Conservation (phyloP, 2,113 vertebrate genomes). For the Eclectus roratus region DNA sequence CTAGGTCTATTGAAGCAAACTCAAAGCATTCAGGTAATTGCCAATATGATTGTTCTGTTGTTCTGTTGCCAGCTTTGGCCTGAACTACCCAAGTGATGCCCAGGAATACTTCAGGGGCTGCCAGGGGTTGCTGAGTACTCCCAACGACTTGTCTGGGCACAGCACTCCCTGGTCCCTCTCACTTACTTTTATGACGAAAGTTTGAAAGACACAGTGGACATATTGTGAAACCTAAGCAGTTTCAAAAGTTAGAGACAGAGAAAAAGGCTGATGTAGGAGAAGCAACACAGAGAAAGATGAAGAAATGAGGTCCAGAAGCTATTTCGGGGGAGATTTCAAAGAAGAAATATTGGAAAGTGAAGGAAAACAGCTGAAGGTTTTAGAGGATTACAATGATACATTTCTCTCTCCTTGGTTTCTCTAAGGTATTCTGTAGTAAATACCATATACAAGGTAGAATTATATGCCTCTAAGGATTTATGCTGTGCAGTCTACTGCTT, state of each 20-base stretch:
- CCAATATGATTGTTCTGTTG: neutral
- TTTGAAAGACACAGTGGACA: neutral
- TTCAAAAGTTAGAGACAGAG: neutral
- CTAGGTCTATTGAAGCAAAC: neutral
- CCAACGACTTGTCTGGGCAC: neutral
- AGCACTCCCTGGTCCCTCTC: neutral
- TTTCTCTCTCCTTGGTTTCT: conserved; percentile 2
- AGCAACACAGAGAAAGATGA: neutral
- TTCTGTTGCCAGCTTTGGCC: neutral
- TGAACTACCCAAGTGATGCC: neutral
- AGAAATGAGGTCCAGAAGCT: neutral
- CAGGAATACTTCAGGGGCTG: neutral
- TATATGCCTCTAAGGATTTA: conserved; percentile 8
- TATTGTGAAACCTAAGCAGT: neutral
- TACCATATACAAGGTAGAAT: neutral
- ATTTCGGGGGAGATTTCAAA: neutral
- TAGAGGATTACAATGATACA: neutral
- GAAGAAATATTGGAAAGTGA: neutral
- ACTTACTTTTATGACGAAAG: neutral
- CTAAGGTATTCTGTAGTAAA: neutral
- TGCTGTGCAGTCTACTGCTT: neutral
- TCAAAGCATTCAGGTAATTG: neutral
- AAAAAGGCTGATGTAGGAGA: neutral
- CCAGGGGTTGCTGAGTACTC: neutral
- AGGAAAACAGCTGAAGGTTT: neutral